Conservation (phyloP, 2,888 invertebrate genomes). For the Amphipoea lucens region DNA sequence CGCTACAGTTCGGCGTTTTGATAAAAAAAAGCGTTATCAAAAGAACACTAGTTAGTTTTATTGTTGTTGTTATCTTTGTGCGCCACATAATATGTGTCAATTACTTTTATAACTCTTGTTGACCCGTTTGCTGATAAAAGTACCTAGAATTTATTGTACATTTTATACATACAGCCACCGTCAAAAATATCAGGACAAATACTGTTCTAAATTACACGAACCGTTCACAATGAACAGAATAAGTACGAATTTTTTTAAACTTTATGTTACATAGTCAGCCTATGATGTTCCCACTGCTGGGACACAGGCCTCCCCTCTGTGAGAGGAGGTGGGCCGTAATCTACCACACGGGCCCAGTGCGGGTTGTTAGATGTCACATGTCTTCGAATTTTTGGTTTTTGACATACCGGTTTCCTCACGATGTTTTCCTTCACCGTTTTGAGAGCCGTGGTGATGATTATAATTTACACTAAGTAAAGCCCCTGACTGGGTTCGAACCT, state of each 20-base stretch:
- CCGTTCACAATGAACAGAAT: background rate
- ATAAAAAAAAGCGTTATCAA: conserved; percentile 4
- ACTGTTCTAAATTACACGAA: background rate
- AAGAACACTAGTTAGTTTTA: conserved; percentile 30
- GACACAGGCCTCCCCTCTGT: too few relatives aligned
- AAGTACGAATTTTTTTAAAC: background rate
- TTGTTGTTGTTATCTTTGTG: conserved; percentile 36
- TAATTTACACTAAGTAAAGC: too few relatives aligned
- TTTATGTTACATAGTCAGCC: too few relatives aligned
- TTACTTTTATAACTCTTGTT: conserved; percentile 29
- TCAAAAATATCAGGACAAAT: conserved; percentile 8
- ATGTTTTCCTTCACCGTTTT: too few relatives aligned
- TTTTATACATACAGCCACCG: background rate
- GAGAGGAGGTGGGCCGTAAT: too few relatives aligned
- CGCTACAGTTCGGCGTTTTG: conserved; percentile 2
- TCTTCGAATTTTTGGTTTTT: too few relatives aligned
- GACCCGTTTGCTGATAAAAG: conserved; percentile 27
- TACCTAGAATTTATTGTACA: background rate
- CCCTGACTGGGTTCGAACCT: too few relatives aligned
- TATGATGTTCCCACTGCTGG: too few relatives aligned
- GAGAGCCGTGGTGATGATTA: too few relatives aligned
- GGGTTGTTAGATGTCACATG: too few relatives aligned
- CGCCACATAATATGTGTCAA: conserved; percentile 32
- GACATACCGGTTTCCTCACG: too few relatives aligned
- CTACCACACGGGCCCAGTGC: too few relatives aligned